Conservation (phyloP, 2,888 invertebrate species). For the Heliconius hortense region DNA sequence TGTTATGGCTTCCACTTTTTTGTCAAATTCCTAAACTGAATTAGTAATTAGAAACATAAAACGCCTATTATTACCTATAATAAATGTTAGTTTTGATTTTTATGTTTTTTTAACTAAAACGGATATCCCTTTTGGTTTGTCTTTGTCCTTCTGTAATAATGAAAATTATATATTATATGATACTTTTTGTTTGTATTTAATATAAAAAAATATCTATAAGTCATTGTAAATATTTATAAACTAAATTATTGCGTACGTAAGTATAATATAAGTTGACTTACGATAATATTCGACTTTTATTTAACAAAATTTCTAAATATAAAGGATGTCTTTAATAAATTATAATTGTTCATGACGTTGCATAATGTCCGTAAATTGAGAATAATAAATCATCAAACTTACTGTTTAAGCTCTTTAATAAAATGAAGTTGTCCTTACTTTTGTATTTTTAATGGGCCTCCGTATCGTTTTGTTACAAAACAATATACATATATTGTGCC, state of each 20-base stretch:
- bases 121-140: slow-evolving; percentile 17
- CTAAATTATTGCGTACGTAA: slow-evolving; percentile 60
- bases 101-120: slow-evolving; percentile 15
- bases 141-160: slow-evolving; percentile 10
- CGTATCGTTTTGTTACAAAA: neutral
- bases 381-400: slow-evolving; percentile 32
- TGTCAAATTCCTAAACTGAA: slow-evolving; percentile 15
- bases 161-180: neutral
- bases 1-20: slow-evolving; percentile 22
- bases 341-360: slow-evolving; percentile 18
- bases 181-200: slow-evolving; percentile 7
- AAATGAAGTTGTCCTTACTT: slow-evolving; percentile 35
- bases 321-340: slow-evolving; percentile 18
- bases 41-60: slow-evolving; percentile 22
- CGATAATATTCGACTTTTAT: slow-evolving; percentile 27
- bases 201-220: slow-evolving; percentile 44
- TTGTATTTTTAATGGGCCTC: slow-evolving; percentile 25
- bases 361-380: slow-evolving; percentile 34
- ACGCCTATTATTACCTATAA: slow-evolving; percentile 25
- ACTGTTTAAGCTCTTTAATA: slow-evolving; percentile 39
- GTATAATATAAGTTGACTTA: slow-evolving; percentile 24
- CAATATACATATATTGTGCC: no score
- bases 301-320: slow-evolving; percentile 23
- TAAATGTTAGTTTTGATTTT: slow-evolving; percentile 28
- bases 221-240: slow-evolving; percentile 52